Percentiles rank a stretch among this genome's conserved stretches.
Conservation (phyloP, 2,797 vertebrate genomes). For the Macrochelys suwanniensis region DNA sequence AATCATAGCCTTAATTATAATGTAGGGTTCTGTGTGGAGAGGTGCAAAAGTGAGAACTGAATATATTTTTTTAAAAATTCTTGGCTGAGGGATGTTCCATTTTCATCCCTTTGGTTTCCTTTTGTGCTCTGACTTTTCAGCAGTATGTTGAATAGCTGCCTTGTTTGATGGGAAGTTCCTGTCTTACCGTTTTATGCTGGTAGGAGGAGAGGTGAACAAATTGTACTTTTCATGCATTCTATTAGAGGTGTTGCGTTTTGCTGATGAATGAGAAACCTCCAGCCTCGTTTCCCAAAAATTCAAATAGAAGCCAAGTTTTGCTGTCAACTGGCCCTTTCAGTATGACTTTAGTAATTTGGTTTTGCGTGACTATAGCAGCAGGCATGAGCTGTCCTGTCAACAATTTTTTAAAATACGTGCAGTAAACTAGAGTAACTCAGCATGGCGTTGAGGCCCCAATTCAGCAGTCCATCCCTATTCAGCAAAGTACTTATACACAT, state of each 20-base stretch:
- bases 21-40: not conserved
- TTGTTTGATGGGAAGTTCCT: not conserved
- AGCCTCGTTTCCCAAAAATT: not conserved
- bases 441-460: not conserved
- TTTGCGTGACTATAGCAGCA: not conserved
- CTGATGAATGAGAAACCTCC: not conserved
- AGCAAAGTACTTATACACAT: not conserved
- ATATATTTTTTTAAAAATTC: not conserved
- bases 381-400: not conserved
- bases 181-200: not conserved
- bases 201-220: not conserved
- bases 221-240: not conserved
- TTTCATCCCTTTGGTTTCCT: not conserved
- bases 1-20: too few species aligned
- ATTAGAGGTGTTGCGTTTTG: not conserved
- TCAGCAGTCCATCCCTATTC: not conserved
- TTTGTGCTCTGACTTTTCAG: not conserved
- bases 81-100: not conserved
- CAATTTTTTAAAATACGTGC: not conserved
- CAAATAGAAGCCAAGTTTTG: not conserved
- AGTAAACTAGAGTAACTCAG: not conserved
- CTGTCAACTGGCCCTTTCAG: not conserved
- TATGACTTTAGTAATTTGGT: not conserved
- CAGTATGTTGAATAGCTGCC: not conserved
- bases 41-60: not conserved